A percentile compares a stretch with the other conserved stretches of the same genome.
phyloP scores from a whole-genome alignment of 2,888 invertebrate species.

The Chrysopilus asiliformis region DNA sequence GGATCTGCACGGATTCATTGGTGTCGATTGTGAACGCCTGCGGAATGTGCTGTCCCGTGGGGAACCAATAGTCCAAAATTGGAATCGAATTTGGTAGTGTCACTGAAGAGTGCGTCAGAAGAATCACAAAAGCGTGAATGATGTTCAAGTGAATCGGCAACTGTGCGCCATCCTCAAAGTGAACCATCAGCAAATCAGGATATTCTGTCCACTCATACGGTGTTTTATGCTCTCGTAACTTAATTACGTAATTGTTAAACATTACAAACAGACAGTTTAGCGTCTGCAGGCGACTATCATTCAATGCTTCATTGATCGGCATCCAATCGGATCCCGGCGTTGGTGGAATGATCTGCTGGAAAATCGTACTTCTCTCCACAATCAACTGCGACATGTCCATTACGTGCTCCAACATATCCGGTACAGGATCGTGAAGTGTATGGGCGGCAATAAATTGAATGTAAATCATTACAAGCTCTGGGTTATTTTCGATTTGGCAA shows the following conservation, averaged over 20 bases:
- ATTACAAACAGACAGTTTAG: constrained; percentile 58
- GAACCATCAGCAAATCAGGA: constrained; percentile 34
- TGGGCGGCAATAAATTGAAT: constrained; percentile 71
- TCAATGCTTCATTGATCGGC: constrained; percentile 19
- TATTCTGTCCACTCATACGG: constrained; percentile 34
- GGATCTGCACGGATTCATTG: constrained; percentile 71
- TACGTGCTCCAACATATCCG: constrained; percentile 52
- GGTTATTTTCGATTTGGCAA: constrained; percentile 81
- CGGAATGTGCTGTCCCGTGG: constrained; percentile 54
- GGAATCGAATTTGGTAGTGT: constrained; percentile 31
- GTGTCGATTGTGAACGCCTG: constrained; percentile 66
- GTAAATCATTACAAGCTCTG: constrained; percentile 59
- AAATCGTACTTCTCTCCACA: constrained; percentile 79
- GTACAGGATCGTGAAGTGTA: constrained; percentile 49
- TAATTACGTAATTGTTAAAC: constrained; percentile 61
- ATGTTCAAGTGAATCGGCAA: constrained; percentile 37
- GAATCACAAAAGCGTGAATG: constrained; percentile 71
- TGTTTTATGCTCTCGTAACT: constrained; percentile 39
- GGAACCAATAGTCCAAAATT: constrained; percentile 80
- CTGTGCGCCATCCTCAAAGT: constrained; percentile 34
- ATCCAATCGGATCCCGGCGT: constrained; percentile 29
- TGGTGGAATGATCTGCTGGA: constrained; percentile 60
- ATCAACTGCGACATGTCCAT: constrained; percentile 81
- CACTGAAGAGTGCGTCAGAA: constrained; percentile 55
- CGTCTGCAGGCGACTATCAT: constrained; percentile 40